Conservation (phyloP, 2,797 vertebrate species). For the Pogonophryne albipinna region DNA sequence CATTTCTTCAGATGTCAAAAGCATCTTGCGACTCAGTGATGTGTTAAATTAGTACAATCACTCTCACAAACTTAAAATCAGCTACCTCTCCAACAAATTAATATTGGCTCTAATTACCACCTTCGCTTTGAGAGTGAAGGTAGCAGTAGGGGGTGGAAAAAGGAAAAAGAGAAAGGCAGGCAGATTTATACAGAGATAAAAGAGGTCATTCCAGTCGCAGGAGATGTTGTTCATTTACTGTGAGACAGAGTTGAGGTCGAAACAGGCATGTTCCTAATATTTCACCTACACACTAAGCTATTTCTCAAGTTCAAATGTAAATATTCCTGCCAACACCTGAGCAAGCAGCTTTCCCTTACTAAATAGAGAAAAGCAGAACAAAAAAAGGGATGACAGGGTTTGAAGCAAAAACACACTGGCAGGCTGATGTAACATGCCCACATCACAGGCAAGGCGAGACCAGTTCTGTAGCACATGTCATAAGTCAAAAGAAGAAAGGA, state of each 20-base stretch:
- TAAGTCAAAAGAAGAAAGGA: conserved; percentile 12
- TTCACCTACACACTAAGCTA: conserved; percentile 19
- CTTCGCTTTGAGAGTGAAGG: conserved; percentile 45
- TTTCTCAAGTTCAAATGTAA: conserved; percentile 45
- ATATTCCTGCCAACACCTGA: conserved; percentile 32
- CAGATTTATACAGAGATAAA: conserved; percentile 63
- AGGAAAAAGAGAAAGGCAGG: conserved; percentile 17
- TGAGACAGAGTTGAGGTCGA: conserved; percentile 23
- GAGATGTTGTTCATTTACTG: conserved; percentile 39
- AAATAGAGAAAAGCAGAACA: conserved; percentile 40
- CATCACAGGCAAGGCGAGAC: conserved; percentile 5
- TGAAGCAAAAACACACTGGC: conserved; percentile 21
- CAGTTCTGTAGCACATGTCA: background rate
- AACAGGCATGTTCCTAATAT: conserved; percentile 22
- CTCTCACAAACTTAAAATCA: conserved; percentile 44
- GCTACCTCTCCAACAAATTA: conserved; percentile 45
- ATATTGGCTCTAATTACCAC: conserved; percentile 63
- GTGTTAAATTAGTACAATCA: conserved; percentile 66
- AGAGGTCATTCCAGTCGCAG: conserved; percentile 45
- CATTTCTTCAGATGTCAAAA: conserved; percentile 55
- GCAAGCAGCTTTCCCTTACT: conserved; percentile 36
- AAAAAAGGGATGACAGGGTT: conserved; percentile 50
- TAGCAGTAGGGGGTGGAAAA: background rate
- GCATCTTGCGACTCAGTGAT: conserved; percentile 50
- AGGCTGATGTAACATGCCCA: conserved; percentile 36